phyloP scores from a whole-genome alignment of 2,888 invertebrate species.

The Prosopocoilus inquinatus region DNA sequence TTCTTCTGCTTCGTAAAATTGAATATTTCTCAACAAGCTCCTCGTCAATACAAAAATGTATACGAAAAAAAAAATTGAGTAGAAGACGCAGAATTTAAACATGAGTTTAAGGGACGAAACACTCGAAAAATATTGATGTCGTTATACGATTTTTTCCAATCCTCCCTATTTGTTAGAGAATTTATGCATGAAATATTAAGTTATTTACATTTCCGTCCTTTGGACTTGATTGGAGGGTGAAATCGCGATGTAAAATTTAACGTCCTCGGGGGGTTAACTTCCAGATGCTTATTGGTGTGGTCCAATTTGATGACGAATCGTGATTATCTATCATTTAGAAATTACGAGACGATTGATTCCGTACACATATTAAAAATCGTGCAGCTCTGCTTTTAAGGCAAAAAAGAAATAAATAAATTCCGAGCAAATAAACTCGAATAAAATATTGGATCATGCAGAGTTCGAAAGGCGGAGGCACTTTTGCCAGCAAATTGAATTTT shows the following conservation, averaged over 20 bases:
- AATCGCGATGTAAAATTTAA: constrained; percentile 22
- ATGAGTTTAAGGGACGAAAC: not conserved
- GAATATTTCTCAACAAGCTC: too few species aligned
- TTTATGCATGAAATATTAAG: constrained; percentile 34
- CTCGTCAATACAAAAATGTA: constrained; percentile 1
- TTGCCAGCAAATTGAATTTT: constrained; percentile 35
- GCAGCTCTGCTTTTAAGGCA: too few species aligned
- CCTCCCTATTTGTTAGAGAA: constrained; percentile 26
- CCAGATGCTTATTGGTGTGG: constrained; percentile 40
- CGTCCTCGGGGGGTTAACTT: constrained; percentile 20
- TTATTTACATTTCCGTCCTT: constrained; percentile 35
- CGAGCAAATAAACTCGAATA: constrained; percentile 9
- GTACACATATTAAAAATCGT: not conserved
- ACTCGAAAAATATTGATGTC: constrained; percentile 10
- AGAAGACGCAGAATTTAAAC: not conserved
- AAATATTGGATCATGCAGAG: constrained; percentile 13
- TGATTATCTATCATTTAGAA: constrained; percentile 29
- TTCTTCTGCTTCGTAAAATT: too few species aligned
- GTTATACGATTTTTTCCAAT: constrained; percentile 15
- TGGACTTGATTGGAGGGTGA: constrained; percentile 23
- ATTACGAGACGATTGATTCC: constrained; percentile 9
- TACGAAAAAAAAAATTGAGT: constrained; percentile 6
- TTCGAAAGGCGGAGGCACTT: constrained; percentile 1
- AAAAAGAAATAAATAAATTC: too few species aligned
- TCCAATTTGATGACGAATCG: constrained; percentile 43